These are phyloP conservation scores for Aethina tumida DNA, from an alignment of 1,140 invertebrate species.

Conservation along the genomic window DNA sequence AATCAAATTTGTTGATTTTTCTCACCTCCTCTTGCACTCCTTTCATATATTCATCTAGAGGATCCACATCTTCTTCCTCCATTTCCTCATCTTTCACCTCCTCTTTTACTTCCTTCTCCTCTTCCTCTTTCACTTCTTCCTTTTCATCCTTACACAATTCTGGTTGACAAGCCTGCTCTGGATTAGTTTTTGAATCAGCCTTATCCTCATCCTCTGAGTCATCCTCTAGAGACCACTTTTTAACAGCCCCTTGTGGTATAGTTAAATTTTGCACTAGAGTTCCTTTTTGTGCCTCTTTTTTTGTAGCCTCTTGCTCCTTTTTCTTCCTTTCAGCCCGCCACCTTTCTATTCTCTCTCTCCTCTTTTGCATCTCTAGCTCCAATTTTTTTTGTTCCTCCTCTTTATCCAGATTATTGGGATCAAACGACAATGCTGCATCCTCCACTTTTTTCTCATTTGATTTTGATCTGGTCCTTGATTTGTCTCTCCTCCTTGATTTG, in stretches of 20 bases:
- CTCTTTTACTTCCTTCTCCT: slow-evolving; percentile 16
- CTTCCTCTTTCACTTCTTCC: slow-evolving; percentile 37
- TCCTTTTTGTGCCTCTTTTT: slow-evolving; percentile 58
- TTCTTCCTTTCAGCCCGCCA: slow-evolving; percentile 84
- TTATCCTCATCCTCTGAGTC: slow-evolving; percentile 67
- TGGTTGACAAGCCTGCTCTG: slow-evolving; percentile 44
- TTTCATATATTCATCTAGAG: slow-evolving; percentile 33
- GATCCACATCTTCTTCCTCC: slow-evolving; percentile 54
- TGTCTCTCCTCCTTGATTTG: slow-evolving; percentile 19
- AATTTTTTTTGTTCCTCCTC: slow-evolving; percentile 82
- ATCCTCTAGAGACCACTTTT: slow-evolving; percentile 89
- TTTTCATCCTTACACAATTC: slow-evolving; percentile 41
- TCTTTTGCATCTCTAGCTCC: slow-evolving; percentile 93
- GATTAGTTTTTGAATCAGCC: slow-evolving; percentile 41
- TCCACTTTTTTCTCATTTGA: slow-evolving; percentile 50
- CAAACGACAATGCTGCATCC: slow-evolving; percentile 43
- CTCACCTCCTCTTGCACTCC: slow-evolving; percentile 78
- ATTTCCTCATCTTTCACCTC: slow-evolving; percentile 31
- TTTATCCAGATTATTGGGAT: slow-evolving; percentile 65
- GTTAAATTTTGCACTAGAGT: slow-evolving; percentile 43
- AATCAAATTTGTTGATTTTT: slow-evolving; percentile 76
- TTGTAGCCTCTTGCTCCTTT: slow-evolving; percentile 67
- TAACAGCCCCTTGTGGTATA: slow-evolving; percentile 43
- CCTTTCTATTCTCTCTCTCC: slow-evolving; percentile 85
- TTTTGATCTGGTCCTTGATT: slow-evolving; percentile 36